These are phyloP conservation scores for Eupithecia exiguata DNA, from an alignment of 2,888 invertebrate species.

Conservation along the genomic window DNA sequence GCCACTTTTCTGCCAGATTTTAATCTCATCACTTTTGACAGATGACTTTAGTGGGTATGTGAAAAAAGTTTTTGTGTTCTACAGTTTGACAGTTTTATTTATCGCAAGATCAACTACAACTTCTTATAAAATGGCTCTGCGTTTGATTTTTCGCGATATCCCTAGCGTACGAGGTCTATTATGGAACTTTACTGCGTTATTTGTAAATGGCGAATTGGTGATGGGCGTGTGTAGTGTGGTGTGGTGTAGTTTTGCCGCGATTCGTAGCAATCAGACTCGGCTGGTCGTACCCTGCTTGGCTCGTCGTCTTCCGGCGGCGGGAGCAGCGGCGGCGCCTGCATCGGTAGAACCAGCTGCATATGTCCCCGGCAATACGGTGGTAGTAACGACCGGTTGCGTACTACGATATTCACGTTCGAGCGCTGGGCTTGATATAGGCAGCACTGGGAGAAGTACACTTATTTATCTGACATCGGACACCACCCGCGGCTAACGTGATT, in stretches of 20 bases:
- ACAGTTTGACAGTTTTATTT: background rate
- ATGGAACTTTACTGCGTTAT: background rate
- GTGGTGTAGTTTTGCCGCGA: background rate
- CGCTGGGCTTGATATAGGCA: constrained; percentile 30
- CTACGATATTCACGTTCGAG: background rate
- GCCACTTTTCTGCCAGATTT: too few relatives aligned
- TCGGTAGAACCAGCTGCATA: constrained; percentile 11
- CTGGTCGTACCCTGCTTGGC: background rate
- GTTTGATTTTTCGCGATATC: background rate
- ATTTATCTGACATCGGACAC: constrained; percentile 17
- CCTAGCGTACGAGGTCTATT: too few relatives aligned
- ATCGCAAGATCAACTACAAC: background rate
- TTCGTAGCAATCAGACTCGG: too few relatives aligned
- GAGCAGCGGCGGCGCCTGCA: constrained; percentile 22
- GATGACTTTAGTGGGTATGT: background rate
- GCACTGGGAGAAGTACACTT: constrained; percentile 31
- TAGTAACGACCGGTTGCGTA: background rate
- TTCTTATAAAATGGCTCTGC: background rate
- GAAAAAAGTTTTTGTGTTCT: background rate
- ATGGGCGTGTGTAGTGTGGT: background rate
- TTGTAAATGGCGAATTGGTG: background rate
- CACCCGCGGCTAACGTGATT: constrained; percentile 21
- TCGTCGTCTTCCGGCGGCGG: background rate
- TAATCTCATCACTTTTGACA: background rate
- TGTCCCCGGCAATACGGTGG: constrained; percentile 28